phyloP scores from a whole-genome alignment of 1,140 invertebrate species.

The Cepaea nemoralis region DNA sequence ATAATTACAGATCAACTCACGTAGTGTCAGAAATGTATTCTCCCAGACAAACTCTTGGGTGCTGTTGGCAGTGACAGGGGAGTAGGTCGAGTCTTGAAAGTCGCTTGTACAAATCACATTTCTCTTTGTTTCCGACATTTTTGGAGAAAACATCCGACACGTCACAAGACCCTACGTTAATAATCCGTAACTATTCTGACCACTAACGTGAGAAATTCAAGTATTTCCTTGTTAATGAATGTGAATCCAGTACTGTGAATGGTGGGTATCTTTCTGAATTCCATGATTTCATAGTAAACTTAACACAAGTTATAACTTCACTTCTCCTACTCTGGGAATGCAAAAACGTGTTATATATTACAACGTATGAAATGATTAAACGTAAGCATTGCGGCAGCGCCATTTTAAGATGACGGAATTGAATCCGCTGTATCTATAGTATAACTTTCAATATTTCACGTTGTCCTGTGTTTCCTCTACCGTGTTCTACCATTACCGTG shows the following conservation, averaged over 20 bases:
- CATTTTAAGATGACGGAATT: no score
- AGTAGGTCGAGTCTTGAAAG: neutral
- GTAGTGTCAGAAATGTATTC: conserved; percentile 38
- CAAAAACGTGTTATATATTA: no score
- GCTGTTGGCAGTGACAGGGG: neutral
- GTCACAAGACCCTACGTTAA: neutral
- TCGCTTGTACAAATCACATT: neutral
- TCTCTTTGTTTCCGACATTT: neutral
- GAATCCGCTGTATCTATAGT: no score
- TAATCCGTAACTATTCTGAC: neutral
- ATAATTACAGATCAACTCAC: conserved; percentile 39
- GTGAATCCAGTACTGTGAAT: neutral
- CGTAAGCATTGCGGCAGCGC: no score
- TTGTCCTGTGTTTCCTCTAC: no score
- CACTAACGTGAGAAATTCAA: neutral
- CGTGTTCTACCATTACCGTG: no score
- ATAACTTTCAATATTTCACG: no score
- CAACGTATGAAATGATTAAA: no score
- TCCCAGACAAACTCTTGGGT: conserved; percentile 44
- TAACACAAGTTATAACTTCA: no score
- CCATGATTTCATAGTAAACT: no score
- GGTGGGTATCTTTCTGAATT: neutral
- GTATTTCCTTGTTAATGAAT: neutral
- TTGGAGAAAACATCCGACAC: neutral
- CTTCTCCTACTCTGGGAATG: no score